Base-by-base conservation (phyloP, 2,797 vertebrate species). In the Girardinus metallicus region DNA sequence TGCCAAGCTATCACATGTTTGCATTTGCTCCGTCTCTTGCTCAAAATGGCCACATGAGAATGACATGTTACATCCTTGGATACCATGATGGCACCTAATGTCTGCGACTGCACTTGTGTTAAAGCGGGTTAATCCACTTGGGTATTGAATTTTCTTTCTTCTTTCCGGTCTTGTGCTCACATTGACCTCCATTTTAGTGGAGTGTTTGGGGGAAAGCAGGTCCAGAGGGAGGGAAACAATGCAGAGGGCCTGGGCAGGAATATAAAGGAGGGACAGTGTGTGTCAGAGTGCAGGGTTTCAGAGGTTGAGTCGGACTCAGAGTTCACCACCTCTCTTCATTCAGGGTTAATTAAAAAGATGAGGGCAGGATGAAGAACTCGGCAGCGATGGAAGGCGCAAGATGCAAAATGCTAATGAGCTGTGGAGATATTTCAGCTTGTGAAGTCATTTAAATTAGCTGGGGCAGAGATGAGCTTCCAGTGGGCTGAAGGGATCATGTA, bases 1-100 rank as follows among this genome's bases (percentile, higher is more conserved):
- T 43, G 41, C 82, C 31, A 70, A 75, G 74, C 79, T 80, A 47
- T 74, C 76, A 84, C 36, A 36, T 82, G 26, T 46, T 43, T 39
- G 46, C 51, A 74, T 80, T 53, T 87, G 68, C 43, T 62, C 29
- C 75, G 81, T 87, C 72, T 78, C 81, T 23, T 74, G n/a, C 51
- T 66, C 80, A 91, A 92, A 93, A 91, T 89, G 85, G 86, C 80
- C 82, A 85, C 81, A 86, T 90, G 81, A 88, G 87, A 90, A 89
- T 82, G 64, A 83, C 79, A 75, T 3, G 64, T 74, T 71, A 70
- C 1, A 51, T 79, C 68, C 31, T 70, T 86, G 80, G 68, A 80
- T 82, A 81, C 73, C 60, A 80, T 86, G 80, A 90, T 78, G 47
- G 75, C 83, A 73, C 85, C 87, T 64, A 76, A 53, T 81, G 75